A percentile compares a stretch with the other conserved stretches of the same genome.
phyloP scores from a whole-genome alignment of 2,888 invertebrate species.

The Alsophila aescularia region DNA sequence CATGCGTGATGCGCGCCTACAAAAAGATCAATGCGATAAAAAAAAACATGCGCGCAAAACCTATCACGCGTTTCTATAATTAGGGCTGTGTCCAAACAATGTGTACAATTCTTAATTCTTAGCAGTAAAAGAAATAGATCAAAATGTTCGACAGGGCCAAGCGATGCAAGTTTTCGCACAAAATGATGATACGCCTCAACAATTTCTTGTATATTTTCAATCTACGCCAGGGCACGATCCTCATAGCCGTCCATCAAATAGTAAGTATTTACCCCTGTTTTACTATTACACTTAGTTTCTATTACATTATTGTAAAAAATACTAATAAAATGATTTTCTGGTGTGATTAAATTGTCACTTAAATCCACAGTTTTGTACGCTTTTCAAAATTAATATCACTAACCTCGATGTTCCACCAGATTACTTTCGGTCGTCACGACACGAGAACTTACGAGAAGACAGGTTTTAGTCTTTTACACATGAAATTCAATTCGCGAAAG shows the following conservation, averaged over 20 bases:
- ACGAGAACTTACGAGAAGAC: too few relatives aligned
- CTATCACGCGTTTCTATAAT: conserved; percentile 32
- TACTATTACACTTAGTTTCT: not conserved
- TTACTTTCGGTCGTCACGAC: too few relatives aligned
- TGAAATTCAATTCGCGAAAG: too few relatives aligned
- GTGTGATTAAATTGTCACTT: too few relatives aligned
- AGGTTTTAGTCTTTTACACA: too few relatives aligned
- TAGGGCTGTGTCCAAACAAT: conserved; percentile 61
- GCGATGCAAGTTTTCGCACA: conserved; percentile 72
- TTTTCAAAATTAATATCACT: too few relatives aligned
- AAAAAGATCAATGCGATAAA: conserved; percentile 69
- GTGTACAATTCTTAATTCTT: conserved; percentile 54
- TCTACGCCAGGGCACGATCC: conserved; percentile 81
- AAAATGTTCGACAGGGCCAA: conserved; percentile 73
- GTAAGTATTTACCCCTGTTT: conserved; percentile 67
- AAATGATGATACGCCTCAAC: conserved; percentile 75
- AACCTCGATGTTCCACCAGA: too few relatives aligned
- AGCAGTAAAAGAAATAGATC: conserved; percentile 42
- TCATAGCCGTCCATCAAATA: conserved; percentile 83
- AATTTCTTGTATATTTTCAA: conserved; percentile 80
- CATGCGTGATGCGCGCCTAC: conserved; percentile 60
- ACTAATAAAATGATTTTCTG: too few relatives aligned
- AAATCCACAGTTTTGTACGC: too few relatives aligned
- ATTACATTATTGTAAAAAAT: too few relatives aligned
- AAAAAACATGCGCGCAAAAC: conserved; percentile 63